Evolutionary conservation across 2,113 vertebrate species (phyloP).

Genomic region (Nothocercus julius): DNA sequence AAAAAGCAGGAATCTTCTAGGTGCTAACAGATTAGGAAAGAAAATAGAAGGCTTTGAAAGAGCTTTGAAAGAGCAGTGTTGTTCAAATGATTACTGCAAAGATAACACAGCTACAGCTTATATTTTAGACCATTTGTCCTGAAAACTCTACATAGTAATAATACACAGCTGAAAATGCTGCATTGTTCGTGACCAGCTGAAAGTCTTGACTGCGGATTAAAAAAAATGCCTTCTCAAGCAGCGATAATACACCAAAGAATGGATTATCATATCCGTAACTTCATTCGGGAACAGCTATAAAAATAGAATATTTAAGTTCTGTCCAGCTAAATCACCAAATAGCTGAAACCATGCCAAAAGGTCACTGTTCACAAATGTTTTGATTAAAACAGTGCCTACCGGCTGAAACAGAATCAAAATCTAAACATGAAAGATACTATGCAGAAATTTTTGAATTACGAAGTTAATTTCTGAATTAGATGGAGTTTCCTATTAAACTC

Average conservation of each 20-base stretch:
- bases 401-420: neutral
- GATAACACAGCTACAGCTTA: slow-evolving; percentile 9
- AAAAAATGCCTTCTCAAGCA: neutral
- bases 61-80: neutral
- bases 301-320: neutral
- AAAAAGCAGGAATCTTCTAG: neutral
- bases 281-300: neutral
- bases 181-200: neutral
- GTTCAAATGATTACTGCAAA: slow-evolving; percentile 28
- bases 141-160: slow-evolving; percentile 9
- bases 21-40: neutral
- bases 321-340: neutral
- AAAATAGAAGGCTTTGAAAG: slow-evolving; percentile 3
- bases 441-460: neutral
- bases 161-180: neutral
- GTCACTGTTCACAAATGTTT: slow-evolving; percentile 25
- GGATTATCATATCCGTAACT: neutral
- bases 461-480: neutral
- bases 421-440: neutral
- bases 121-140: neutral
- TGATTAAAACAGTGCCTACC: slow-evolving; percentile 3
- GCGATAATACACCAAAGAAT: neutral
- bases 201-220: neutral
- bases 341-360: slow-evolving; percentile 8
- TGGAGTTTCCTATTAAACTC: neutral